Evolutionary conservation across 2,797 vertebrate species (phyloP), one percentile per base, ranked within the genome.

Genomic region (Notolabrus celidotus): DNA sequence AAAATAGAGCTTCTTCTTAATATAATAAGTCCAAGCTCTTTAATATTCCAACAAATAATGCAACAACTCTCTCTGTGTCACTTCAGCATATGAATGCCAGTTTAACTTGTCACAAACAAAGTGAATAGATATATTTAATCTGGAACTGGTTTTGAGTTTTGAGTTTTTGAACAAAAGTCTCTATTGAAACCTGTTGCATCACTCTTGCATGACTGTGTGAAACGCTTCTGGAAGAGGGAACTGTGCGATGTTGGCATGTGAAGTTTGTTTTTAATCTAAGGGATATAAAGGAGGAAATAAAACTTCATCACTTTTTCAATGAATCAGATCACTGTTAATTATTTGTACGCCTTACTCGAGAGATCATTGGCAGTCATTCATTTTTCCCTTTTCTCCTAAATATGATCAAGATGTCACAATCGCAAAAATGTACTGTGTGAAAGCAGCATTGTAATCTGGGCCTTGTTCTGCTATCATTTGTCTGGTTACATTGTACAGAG

Each of bases 401-500:
- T 36, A 74, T 42, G 55, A 81, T 75, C 47, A 77, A 72, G 50
- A 79, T 50, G 62, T 82, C 51, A 31, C 36, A 80, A 62, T 34
- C 33, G 4, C 70, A 54, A 29, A n/a, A 27, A 50, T 73, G 29
- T 49, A 33, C 43, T 19, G 12, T 62, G 63, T 79, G 72, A 74
- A 66, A 51, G 70, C 66, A 31, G 34, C 36, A 56, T 66, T 68
- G 71, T 33, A 64, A 42, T 60, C 74, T n/a, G n/a, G n/a, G 53
- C 39, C 77, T 49, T 47, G 77, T 84, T 88, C 84, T 83, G 86
- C 78, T 87, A 70, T 80, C 90, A 36, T 90, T 89, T 62, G 80
- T 76, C 72, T 82, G 78, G 57, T 74, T 84, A 58, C 65, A 49
- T 43, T 36, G 19, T 47, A 69, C 68, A 83, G 17, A 55, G 70